These are phyloP conservation scores for Drosophila obscura DNA, from an alignment of 1,140 invertebrate species.

Conservation along the genomic window DNA sequence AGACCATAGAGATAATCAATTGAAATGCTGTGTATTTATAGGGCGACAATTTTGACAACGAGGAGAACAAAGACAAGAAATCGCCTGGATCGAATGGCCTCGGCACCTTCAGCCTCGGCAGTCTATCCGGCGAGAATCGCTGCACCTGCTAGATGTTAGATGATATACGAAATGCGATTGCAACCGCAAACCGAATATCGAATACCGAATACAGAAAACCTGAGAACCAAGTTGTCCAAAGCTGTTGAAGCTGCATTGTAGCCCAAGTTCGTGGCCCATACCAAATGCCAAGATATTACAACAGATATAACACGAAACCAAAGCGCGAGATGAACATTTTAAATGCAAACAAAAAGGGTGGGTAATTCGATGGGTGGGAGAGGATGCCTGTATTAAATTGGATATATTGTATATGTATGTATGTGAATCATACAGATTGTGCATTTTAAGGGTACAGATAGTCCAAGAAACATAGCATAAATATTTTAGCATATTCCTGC, in stretches of 20 bases:
- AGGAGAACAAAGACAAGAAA: constrained; percentile 81
- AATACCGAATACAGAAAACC: constrained; percentile 40
- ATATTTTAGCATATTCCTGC: constrained; percentile 76
- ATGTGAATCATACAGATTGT: constrained; percentile 68
- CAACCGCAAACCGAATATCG: constrained; percentile 48
- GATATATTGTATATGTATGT: constrained; percentile 12
- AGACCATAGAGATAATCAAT: neutral
- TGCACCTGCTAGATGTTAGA: constrained; percentile 76
- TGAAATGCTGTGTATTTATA: constrained; percentile 27
- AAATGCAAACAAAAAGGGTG: constrained; percentile 26
- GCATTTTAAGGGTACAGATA: constrained; percentile 74
- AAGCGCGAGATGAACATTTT: constrained; percentile 22
- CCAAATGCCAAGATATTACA: constrained; percentile 28
- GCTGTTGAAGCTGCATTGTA: constrained; percentile 42
- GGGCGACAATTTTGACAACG: constrained; percentile 83
- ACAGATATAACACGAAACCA: constrained; percentile 12
- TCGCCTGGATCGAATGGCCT: constrained; percentile 83
- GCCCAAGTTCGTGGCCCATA: constrained; percentile 46
- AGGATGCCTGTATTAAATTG: constrained; percentile 7
- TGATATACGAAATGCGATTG: constrained; percentile 28
- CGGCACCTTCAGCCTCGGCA: constrained; percentile 81
- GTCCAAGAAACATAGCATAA: constrained; percentile 74
- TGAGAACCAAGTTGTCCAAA: constrained; percentile 59
- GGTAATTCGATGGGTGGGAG: too few relatives aligned
- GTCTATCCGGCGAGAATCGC: constrained; percentile 77